A percentile compares a stretch with the other conserved stretches of the same genome.
Conservation (phyloP, 2,113 vertebrate genomes). For the Turdus rufiventris region DNA sequence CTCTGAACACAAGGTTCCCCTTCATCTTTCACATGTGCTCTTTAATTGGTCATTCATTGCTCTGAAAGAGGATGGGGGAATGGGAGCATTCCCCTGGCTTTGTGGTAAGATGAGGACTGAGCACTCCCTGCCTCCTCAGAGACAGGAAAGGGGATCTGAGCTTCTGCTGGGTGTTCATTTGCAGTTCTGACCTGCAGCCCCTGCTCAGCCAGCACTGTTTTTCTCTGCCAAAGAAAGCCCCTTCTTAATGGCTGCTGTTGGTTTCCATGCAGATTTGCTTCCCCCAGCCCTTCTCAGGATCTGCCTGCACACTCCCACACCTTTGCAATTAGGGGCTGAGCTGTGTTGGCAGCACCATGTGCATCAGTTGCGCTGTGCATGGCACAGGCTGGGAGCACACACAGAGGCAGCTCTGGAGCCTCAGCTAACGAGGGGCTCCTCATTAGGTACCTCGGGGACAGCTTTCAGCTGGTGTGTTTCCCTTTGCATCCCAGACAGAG, state of each 20-base stretch:
- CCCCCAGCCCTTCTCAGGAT: neutral
- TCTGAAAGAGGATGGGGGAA: neutral
- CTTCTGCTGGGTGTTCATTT: neutral
- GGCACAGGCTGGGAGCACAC: neutral
- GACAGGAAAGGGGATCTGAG: neutral
- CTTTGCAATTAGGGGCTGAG: neutral
- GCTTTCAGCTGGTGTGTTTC: neutral
- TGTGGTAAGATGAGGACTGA: neutral
- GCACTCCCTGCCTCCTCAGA: neutral
- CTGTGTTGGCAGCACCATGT: neutral
- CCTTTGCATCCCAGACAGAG: neutral
- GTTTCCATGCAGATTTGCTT: neutral
- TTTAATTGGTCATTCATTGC: neutral
- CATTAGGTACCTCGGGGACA: neutral
- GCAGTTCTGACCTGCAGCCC: neutral
- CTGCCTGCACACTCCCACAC: neutral
- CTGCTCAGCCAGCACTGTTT: neutral
- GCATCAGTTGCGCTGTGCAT: rapidly evolving
- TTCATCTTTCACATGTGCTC: neutral
- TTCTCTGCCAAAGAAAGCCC: neutral
- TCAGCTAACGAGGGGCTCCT: neutral
- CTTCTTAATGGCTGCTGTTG: neutral
- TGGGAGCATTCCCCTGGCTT: neutral
- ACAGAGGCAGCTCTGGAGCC: neutral
- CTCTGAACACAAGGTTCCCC: neutral